phyloP scores from a whole-genome alignment of 2,797 vertebrate species.

The Oreochromis mossambicus region DNA sequence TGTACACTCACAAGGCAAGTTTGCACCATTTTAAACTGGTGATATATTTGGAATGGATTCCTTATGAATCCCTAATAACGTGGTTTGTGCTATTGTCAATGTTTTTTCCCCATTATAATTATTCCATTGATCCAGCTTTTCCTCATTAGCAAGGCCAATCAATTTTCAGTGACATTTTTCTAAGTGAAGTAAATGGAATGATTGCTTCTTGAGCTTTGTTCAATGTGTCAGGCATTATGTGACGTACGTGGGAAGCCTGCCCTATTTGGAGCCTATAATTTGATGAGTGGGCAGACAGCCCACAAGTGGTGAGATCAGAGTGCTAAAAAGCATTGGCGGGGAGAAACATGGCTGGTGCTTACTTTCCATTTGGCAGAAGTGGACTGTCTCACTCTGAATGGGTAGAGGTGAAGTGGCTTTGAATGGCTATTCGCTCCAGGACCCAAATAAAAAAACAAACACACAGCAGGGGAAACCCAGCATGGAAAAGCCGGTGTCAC shows the following conservation, averaged over 20 bases:
- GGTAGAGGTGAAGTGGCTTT: slow-evolving; percentile 72
- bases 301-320: slow-evolving; percentile 70
- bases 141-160: slow-evolving; percentile 72
- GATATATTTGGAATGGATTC: slow-evolving; percentile 43
- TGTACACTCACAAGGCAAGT: neutral
- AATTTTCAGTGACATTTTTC: slow-evolving; percentile 73
- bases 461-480: slow-evolving; percentile 56
- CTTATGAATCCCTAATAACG: slow-evolving; percentile 56
- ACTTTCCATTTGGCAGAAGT: slow-evolving; percentile 74
- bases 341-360: slow-evolving; percentile 66
- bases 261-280: slow-evolving; percentile 75
- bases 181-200: slow-evolving; percentile 75
- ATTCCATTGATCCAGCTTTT: slow-evolving; percentile 70
- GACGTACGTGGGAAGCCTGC: slow-evolving; percentile 74
- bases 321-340: slow-evolving; percentile 67
- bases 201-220: slow-evolving; percentile 72
- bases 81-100: slow-evolving; percentile 58
- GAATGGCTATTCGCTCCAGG: slow-evolving; percentile 63
- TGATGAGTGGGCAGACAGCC: slow-evolving; percentile 75
- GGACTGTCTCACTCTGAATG: slow-evolving; percentile 67
- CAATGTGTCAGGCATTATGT: slow-evolving; percentile 72
- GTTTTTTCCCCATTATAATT: slow-evolving; percentile 58
- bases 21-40: slow-evolving; percentile 11
- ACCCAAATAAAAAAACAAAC: slow-evolving; percentile 61
- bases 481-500: slow-evolving; percentile 57